These are phyloP conservation scores for Odontesthes bonariensis DNA, from an alignment of 2,113 vertebrate species.

Conservation along the genomic window DNA sequence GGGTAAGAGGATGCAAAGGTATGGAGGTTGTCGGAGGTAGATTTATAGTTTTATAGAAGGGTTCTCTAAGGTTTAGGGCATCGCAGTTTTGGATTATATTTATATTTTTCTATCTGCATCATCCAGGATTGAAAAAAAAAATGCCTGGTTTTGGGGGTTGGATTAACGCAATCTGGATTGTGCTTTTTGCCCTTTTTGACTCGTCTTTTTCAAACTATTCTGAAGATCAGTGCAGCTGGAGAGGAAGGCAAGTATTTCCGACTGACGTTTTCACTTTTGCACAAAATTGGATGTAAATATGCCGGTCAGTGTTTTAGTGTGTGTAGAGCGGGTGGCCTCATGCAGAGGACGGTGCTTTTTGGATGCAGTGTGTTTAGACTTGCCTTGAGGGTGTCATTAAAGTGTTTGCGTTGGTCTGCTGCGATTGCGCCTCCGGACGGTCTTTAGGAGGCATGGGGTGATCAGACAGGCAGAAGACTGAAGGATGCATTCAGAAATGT, in stretches of 20 bases:
- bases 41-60: constrained; percentile 33
- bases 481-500: constrained; percentile 34
- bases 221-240: constrained; percentile 90
- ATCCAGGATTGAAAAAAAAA: constrained; percentile 23
- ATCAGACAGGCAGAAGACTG: constrained; percentile 58
- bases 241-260: constrained; percentile 84
- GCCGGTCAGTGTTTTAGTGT: background rate
- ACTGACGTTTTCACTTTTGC: background rate
- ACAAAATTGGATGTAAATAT: background rate
- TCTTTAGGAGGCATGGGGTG: constrained; percentile 60
- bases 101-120: background rate
- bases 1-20: constrained; percentile 34
- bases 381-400: constrained; percentile 43
- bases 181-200: constrained; percentile 70
- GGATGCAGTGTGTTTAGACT: constrained; percentile 49
- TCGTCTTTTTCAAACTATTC: constrained; percentile 76
- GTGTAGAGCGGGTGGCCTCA: background rate
- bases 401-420: constrained; percentile 50
- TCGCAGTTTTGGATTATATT: constrained; percentile 33
- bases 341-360: background rate
- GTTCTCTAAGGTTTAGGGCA: constrained; percentile 6
- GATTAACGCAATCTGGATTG: constrained; percentile 78
- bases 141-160: constrained; percentile 61
- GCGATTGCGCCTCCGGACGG: constrained; percentile 43
- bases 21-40: constrained; percentile 59